Evolutionary conservation across 2,888 invertebrate genomes (phyloP).

Genomic region (Nephrotoma appendiculata): DNA sequence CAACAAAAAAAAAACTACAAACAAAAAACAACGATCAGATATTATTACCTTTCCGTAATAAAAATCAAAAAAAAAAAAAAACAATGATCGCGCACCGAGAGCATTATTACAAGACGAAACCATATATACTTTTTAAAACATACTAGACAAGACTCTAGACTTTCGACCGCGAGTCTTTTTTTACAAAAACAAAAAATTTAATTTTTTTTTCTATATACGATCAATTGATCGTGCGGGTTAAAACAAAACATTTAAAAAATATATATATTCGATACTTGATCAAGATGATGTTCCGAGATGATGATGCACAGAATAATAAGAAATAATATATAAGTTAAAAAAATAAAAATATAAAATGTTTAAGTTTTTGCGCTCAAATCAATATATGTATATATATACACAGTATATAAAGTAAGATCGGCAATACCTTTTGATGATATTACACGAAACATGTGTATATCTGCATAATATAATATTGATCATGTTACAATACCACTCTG

Average conservation of each 20-base stretch:
- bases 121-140: background rate
- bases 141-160: background rate
- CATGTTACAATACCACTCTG: constrained; percentile 4
- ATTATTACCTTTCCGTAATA: background rate
- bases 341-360: background rate
- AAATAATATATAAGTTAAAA: background rate
- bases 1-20: background rate
- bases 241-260: background rate
- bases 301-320: background rate
- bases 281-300: constrained; percentile 1
- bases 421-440: constrained; percentile 5
- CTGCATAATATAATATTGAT: constrained; percentile 6
- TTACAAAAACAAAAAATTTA: background rate
- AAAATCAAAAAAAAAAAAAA: background rate
- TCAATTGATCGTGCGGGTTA: constrained; percentile 3
- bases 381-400: background rate
- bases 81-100: background rate
- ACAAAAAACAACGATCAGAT: constrained; percentile 1
- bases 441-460: constrained; percentile 5
- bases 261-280: background rate
- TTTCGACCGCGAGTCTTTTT: background rate
- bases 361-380: background rate
- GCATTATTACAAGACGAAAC: background rate
- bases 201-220: background rate
- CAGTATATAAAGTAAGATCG: background rate